Evolutionary conservation across 2,888 invertebrate genomes (phyloP).

Genomic region (Protodeltote pygarga): DNA sequence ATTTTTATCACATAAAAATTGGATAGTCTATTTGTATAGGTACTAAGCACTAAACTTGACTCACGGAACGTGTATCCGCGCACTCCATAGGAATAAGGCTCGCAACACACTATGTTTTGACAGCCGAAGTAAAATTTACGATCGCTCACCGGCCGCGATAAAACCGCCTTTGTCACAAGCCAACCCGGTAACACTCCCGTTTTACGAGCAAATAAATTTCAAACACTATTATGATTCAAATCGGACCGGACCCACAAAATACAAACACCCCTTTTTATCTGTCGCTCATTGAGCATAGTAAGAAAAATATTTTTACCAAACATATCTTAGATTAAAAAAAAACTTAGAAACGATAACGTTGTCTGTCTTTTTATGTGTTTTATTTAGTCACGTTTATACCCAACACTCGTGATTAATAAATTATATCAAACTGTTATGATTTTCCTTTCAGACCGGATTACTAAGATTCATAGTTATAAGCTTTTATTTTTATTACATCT

Average conservation of each 20-base stretch:
- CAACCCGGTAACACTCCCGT: conserved; percentile 77
- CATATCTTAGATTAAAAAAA: conserved; percentile 53
- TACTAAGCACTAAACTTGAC: conserved; percentile 43
- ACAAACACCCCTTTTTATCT: conserved; percentile 79
- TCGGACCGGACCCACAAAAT: conserved; percentile 77
- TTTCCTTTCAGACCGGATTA: conserved; percentile 73
- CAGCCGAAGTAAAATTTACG: conserved; percentile 84
- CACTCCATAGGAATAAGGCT: conserved; percentile 52
- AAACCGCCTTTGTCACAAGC: conserved; percentile 82
- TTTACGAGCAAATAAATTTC: conserved; percentile 86
- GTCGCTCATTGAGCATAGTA: conserved; percentile 68
- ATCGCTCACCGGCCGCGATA: conserved; percentile 77
- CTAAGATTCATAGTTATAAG: conserved; percentile 59
- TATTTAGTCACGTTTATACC: conserved; percentile 71
- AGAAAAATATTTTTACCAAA: conserved; percentile 76
- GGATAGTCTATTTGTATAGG: conserved; percentile 25
- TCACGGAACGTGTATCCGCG: conserved; percentile 40
- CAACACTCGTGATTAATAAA: conserved; percentile 72
- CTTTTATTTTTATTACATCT: conserved; percentile 66
- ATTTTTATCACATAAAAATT: conserved; percentile 26
- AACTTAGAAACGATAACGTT: conserved; percentile 38
- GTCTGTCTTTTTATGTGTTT: conserved; percentile 59
- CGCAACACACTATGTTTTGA: conserved; percentile 72
- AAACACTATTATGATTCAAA: conserved; percentile 86
- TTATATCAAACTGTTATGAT: conserved; percentile 69